phyloP scores from a whole-genome alignment of 1,140 invertebrate species.

The Lepidurus packardi region DNA sequence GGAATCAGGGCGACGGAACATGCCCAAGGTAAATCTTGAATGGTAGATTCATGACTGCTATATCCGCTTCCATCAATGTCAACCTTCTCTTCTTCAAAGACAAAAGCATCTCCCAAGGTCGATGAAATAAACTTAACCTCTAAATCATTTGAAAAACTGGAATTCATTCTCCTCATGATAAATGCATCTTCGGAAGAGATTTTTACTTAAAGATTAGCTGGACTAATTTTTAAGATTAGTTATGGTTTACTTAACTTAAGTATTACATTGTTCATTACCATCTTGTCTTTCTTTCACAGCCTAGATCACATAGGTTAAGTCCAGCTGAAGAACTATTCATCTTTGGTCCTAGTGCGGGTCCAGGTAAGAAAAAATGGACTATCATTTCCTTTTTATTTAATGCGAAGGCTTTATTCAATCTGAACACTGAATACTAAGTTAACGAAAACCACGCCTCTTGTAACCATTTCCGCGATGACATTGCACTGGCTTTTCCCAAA shows the following conservation, averaged over 20 bases:
- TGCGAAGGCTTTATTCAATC: not conserved
- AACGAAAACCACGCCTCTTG: not conserved
- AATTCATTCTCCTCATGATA: too few relatives aligned
- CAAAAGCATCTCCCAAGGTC: not conserved
- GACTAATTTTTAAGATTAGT: too few relatives aligned
- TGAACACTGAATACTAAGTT: not conserved
- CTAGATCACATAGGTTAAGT: not conserved
- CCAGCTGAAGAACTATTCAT: not conserved
- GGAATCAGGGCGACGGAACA: not conserved
- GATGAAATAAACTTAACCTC: too few relatives aligned
- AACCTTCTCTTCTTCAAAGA: not conserved
- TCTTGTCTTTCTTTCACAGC: not conserved
- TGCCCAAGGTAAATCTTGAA: not conserved
- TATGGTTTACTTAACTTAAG: not conserved
- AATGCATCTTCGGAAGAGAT: too few relatives aligned
- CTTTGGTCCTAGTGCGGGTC: not conserved
- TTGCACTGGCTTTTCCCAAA: not conserved
- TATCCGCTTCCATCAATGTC: not conserved
- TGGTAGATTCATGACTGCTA: not conserved
- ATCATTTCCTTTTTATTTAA: not conserved
- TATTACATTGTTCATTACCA: not conserved
- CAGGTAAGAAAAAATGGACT: not conserved
- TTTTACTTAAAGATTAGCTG: too few relatives aligned
- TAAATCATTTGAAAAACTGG: too few relatives aligned
- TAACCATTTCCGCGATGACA: not conserved